These are phyloP conservation scores for Seira musarum DNA, from an alignment of 2,888 invertebrate species.

Conservation along the genomic window DNA sequence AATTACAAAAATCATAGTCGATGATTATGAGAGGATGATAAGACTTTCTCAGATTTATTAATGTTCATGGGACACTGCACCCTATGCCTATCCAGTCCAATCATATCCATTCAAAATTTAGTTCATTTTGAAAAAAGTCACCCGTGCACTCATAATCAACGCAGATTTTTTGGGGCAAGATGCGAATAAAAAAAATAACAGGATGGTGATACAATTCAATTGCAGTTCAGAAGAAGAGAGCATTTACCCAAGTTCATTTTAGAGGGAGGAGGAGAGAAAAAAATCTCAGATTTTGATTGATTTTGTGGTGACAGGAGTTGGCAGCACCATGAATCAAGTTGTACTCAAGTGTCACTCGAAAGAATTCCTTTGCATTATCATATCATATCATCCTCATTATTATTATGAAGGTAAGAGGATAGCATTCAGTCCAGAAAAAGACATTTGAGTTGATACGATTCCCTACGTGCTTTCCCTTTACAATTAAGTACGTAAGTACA, in stretches of 20 bases:
- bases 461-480: conserved; percentile 12
- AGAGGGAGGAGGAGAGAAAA: background rate
- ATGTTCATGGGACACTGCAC: conserved; percentile 55
- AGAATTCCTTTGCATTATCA: background rate
- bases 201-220: too few species aligned
- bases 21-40: conserved; percentile 41
- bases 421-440: background rate
- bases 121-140: too few species aligned
- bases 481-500: background rate
- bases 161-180: too few species aligned
- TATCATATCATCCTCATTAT: background rate
- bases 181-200: too few species aligned
- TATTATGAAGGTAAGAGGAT: background rate
- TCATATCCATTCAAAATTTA: too few species aligned
- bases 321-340: conserved; percentile 56
- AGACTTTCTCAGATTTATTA: conserved; percentile 31
- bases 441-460: background rate
- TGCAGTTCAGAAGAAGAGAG: background rate
- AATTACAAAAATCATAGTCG: too few species aligned
- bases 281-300: conserved; percentile 41
- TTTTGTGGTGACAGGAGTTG: conserved; percentile 56
- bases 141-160: too few species aligned
- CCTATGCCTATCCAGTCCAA: too few species aligned
- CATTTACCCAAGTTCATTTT: background rate
- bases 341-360: conserved; percentile 51